Conservation (phyloP, 2,113 vertebrate genomes). For the Mobula hypostoma region DNA sequence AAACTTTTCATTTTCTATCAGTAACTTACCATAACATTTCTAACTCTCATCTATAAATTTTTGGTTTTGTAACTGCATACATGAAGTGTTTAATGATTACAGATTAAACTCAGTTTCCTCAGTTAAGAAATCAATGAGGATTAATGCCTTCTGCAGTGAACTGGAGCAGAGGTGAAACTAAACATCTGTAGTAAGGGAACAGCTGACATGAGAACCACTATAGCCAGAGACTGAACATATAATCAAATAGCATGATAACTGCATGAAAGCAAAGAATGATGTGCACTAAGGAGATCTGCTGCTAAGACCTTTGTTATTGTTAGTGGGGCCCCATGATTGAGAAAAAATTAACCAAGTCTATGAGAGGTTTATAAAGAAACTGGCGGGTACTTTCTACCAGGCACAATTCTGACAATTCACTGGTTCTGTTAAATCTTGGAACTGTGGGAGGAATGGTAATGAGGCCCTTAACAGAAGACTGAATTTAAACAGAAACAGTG, state of each 20-base stretch:
- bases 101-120: not conserved
- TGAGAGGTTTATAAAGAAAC: not conserved
- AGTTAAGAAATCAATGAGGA: not conserved
- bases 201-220: not conserved
- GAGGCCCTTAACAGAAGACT: too few relatives aligned
- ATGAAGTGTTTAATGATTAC: not conserved
- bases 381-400: not conserved
- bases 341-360: not conserved
- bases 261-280: not conserved
- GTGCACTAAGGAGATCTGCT: conserved; percentile 4
- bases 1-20: not conserved
- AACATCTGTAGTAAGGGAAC: conserved; percentile 21
- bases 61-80: not conserved
- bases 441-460: too few relatives aligned
- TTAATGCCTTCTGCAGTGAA: not conserved
- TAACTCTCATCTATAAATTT: not conserved
- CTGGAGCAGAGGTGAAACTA: not conserved
- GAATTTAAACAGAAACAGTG: too few relatives aligned
- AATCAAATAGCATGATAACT: not conserved
- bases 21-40: not conserved
- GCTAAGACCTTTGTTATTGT: conserved; percentile 3
- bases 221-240: not conserved
- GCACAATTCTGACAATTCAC: not conserved
- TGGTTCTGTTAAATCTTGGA: not conserved
- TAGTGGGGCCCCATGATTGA: not conserved